Evolutionary conservation across 2,113 vertebrate species (phyloP), one percentile per base, ranked within the genome.

Genomic region (Shinisaurus crocodilurus): DNA sequence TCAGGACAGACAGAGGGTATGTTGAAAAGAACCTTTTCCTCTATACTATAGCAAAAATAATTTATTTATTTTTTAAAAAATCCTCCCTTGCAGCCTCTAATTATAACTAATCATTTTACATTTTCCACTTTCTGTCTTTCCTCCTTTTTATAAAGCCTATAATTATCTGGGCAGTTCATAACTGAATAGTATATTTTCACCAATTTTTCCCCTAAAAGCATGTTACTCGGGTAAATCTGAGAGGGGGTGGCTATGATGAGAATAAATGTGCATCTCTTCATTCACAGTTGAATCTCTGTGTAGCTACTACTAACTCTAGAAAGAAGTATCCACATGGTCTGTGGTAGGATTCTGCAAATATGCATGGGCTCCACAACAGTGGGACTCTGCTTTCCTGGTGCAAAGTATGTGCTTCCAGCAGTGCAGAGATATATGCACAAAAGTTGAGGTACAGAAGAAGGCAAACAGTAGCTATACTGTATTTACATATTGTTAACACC

Each of bases 121-220:
- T 86, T 75, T 43, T 76, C 50, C 32, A 12, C 60, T 43, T 84
- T 43, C n/a, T 89, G 84, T 40, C 65, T 60, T 25, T 89, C 12
- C 90, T 77, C 37, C 88, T 48, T 93, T 87, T 92, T 91, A 89
- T 87, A 90, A 91, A 93, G 77, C 65, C 82, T 86, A 60, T 60
- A 93, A 85, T 94, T 87, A 75, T 94, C 93, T 93, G 89, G 77
- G 54, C 85, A 20, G 18, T 2, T 16, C 32, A 20, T 45, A 63
- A 57, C n/a, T 91, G 45, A 79, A 48, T 69, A n/a, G 4, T 27
- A 18, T 37, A 50, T 40, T 88, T 85, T 50, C 65, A 23, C 6
- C 25, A 57, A 1, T 60, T 82, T 25, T 23, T 37, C 37, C 37
- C 10, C 32, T 20, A 16, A 45, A 67, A 45, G 2, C 15, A 72